Percentiles rank a stretch among this genome's conserved stretches.
phyloP scores from a whole-genome alignment of 2,113 vertebrate genomes.

The Nyctereutes procyonoides region DNA sequence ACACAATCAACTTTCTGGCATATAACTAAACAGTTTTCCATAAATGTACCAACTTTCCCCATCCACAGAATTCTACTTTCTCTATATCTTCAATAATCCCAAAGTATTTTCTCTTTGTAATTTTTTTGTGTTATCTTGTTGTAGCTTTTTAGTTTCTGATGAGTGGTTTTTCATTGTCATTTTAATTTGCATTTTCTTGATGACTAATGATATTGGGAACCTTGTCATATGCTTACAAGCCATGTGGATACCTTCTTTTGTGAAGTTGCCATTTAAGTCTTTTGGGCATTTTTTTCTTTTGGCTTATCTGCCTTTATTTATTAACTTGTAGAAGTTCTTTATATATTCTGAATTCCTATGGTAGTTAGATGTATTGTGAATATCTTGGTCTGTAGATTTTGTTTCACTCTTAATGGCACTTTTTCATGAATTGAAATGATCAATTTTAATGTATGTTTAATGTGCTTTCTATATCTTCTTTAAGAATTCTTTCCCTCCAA shows the following conservation, averaged over 20 bases:
- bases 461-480: background rate
- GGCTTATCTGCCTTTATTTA: background rate
- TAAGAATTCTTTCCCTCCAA: background rate
- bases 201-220: background rate
- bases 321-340: background rate
- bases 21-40: background rate
- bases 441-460: background rate
- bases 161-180: background rate
- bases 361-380: background rate
- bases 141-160: background rate
- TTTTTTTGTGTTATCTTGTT: background rate
- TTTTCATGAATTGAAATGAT: background rate
- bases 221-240: background rate
- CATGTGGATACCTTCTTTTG: background rate
- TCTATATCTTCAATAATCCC: background rate
- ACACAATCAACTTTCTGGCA: background rate
- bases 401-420: background rate
- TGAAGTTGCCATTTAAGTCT: background rate
- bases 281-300: background rate
- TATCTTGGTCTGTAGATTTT: background rate
- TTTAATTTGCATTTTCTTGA: conserved; percentile 21
- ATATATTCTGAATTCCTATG: background rate
- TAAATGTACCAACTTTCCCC: background rate
- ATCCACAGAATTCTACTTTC: background rate
- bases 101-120: background rate